phyloP scores from a whole-genome alignment of 2,888 invertebrate species.

The Atethmia centrago region DNA sequence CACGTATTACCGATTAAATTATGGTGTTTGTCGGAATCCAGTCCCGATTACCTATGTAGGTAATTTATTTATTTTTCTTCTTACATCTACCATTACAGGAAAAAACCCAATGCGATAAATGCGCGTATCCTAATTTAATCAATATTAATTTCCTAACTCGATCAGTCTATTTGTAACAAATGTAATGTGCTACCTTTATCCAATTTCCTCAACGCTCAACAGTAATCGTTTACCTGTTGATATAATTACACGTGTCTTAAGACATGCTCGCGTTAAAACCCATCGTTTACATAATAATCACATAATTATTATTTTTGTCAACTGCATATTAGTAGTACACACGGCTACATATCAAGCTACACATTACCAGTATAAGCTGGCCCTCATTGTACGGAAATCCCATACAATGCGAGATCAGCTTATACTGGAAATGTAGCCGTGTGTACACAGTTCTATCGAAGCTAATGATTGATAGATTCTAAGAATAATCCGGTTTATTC shows the following conservation, averaged over 20 bases:
- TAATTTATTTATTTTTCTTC: no score
- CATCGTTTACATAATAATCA: constrained; percentile 13
- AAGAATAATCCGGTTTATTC: neutral
- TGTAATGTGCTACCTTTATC: neutral
- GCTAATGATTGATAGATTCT: constrained; percentile 3
- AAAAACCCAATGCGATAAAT: no score
- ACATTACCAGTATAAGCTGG: no score
- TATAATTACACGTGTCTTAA: constrained; percentile 6
- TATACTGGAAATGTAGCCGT: no score
- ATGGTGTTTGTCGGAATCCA: neutral
- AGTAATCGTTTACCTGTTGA: constrained; percentile 31
- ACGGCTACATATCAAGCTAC: no score
- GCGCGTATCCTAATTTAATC: no score
- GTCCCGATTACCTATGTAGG: neutral
- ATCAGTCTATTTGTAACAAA: no score
- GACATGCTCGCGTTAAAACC: constrained; percentile 14
- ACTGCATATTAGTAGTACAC: neutral
- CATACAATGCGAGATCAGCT: no score
- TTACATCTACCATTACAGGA: no score
- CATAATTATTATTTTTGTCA: neutral
- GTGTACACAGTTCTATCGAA: neutral
- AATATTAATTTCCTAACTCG: no score
- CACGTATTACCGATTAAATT: neutral
- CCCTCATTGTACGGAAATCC: no score
- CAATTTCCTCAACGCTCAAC: constrained; percentile 33